Conservation (phyloP, 2,113 vertebrate species). For the Colinus virginianus region DNA sequence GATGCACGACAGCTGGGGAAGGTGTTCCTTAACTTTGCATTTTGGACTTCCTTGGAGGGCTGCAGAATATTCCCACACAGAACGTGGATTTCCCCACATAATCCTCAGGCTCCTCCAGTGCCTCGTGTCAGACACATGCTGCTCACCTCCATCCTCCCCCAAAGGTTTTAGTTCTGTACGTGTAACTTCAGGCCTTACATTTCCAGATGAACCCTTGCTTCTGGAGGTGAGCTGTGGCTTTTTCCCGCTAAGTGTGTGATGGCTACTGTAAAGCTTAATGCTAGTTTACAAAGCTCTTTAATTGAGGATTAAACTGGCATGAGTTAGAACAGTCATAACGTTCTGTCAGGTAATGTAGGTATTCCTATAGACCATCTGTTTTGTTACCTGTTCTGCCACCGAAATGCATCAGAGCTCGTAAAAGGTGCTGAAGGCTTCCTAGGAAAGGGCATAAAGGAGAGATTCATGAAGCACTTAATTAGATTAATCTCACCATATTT, state of each 20-base stretch:
- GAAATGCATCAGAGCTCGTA: background rate
- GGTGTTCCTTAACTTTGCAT: background rate
- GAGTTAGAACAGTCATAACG: background rate
- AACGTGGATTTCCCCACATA: accelerated
- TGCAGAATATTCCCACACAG: background rate
- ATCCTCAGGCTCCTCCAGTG: background rate
- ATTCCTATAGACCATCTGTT: background rate
- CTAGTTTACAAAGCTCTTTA: background rate
- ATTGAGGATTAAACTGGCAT: background rate
- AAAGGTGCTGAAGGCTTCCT: background rate
- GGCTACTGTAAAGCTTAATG: background rate
- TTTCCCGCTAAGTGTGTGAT: background rate
- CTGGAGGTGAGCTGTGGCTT: background rate
- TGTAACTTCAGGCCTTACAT: background rate
- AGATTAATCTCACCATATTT: slow-evolving; percentile 1
- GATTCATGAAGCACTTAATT: slow-evolving; percentile 6
- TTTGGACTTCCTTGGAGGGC: background rate
- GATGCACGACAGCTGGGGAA: accelerated
- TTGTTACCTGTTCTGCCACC: background rate
- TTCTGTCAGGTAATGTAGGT: background rate
- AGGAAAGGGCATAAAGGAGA: background rate
- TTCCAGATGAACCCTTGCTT: background rate
- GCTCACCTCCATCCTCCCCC: background rate
- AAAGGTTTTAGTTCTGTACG: accelerated
- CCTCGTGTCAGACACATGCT: accelerated